phyloP scores from a whole-genome alignment of 1,140 invertebrate species.

The Onthophagus taurus region DNA sequence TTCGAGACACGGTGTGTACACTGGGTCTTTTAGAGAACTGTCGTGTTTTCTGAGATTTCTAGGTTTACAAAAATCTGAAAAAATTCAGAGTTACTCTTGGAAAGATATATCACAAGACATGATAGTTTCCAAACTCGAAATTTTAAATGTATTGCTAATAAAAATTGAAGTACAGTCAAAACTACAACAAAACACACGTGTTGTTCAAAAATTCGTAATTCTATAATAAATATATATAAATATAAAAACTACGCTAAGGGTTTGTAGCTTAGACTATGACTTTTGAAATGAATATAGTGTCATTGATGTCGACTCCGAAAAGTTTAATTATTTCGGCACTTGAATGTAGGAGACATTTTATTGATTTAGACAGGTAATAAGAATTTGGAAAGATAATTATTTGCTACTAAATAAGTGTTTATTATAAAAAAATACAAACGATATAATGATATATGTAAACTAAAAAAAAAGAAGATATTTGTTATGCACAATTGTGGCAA shows the following conservation, averaged over 20 bases:
- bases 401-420: too few species aligned
- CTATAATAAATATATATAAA: background rate
- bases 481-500: too few species aligned
- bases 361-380: too few species aligned
- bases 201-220: background rate
- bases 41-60: background rate
- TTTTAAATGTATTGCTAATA: background rate
- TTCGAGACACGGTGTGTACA: constrained; percentile 1
- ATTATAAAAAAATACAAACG: too few species aligned
- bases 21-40: background rate
- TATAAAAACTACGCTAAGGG: background rate
- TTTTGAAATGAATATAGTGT: too few species aligned
- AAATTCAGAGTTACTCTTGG: background rate
- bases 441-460: too few species aligned
- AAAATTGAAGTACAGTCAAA: background rate
- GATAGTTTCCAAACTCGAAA: background rate
- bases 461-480: too few species aligned
- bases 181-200: background rate
- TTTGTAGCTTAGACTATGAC: background rate
- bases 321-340: too few species aligned
- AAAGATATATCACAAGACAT: background rate
- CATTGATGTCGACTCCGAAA: too few species aligned
- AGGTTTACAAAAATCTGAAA: background rate
- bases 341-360: too few species aligned
- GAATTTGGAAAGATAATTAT: too few species aligned